Evolutionary conservation across 2,888 invertebrate genomes (phyloP), one percentile per base, ranked within the genome.

Genomic region (Minunthozetes semirufus): DNA sequence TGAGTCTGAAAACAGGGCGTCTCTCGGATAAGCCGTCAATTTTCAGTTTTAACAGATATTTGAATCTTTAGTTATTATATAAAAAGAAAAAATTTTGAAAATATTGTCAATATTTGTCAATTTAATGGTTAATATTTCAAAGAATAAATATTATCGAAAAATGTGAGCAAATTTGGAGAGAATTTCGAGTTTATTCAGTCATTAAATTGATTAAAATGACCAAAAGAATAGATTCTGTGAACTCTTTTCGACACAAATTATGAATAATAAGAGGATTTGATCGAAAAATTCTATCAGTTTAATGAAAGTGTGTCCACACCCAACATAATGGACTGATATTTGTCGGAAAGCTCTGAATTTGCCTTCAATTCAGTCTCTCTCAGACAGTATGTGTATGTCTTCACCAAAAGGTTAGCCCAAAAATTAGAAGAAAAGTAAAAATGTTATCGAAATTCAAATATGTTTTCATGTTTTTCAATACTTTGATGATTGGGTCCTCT

Each of bases 401-500:
- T 61, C 29, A 61, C 29, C 1, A 19, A 61, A 61, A 61, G 27
- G 61, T 29, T 4, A 61, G 29, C 59, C 25, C 61, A 61, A 53
- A 53, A 19, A 6, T n/a, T 27, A 25, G 19, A 9, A 22, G 29
- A 66, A 38, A 27, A 15, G 29, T 8, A 61, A 27, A 11, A 27
- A 61, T 61, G 61, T 27, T 61, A 27, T 66, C 66, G 8, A 33
- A 66, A 66, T 66, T 66, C n/a, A 66, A 66, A 38, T 66, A 66
- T 66, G 66, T 66, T 38, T 66, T 71, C 38, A 48, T 74, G 38
- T 72, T 74, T 42, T 46, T 25, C 25, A 48, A 74, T 63, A 74
- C 74, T 38, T 27, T 74, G 9, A 50, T 74, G 5, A 53, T 74
- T 48, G 74, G 70, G 17, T 53, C 53, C 3, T 74, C 74, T 4